A percentile compares a stretch with the other conserved stretches of the same genome.
Evolutionary conservation across 2,113 vertebrate genomes (phyloP).

Genomic region (Ammodytes dubius): DNA sequence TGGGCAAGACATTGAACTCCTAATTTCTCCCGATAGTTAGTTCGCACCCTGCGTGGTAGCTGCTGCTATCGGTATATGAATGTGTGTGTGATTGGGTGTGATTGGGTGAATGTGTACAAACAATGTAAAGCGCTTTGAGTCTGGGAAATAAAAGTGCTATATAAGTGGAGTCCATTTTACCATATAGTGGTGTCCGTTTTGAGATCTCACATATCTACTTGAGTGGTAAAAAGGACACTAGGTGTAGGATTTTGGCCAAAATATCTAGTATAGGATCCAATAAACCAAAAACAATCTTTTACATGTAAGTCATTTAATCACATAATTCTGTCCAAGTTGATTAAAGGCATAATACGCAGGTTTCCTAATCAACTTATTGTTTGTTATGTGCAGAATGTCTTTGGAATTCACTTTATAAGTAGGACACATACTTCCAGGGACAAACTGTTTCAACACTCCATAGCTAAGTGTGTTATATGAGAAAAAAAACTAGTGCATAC

Average conservation of each 20-base stretch:
- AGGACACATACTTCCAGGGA: not conserved
- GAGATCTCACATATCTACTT: not conserved
- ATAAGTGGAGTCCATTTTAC: no score
- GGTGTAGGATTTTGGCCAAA: not conserved
- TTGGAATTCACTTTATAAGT: not conserved
- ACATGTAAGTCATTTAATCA: not conserved
- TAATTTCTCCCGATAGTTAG: no score
- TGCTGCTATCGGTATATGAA: no score
- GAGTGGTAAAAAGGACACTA: not conserved
- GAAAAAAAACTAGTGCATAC: not conserved
- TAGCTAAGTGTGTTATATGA: slow-evolving; percentile 26
- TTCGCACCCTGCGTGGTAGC: no score
- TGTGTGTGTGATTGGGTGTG: no score
- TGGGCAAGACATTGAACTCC: no score
- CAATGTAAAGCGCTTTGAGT: no score
- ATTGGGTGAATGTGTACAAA: no score
- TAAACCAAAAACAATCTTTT: not conserved
- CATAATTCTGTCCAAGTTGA: not conserved
- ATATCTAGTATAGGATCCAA: not conserved
- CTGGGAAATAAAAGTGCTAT: no score
- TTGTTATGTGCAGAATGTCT: not conserved
- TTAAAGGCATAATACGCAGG: not conserved
- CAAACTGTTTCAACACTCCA: slow-evolving; percentile 25
- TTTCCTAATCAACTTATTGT: not conserved
- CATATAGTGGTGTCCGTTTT: no score